Evolutionary conservation across 2,888 invertebrate genomes (phyloP), one percentile per base, ranked within the genome.

Genomic region (Xylota sylvarum): DNA sequence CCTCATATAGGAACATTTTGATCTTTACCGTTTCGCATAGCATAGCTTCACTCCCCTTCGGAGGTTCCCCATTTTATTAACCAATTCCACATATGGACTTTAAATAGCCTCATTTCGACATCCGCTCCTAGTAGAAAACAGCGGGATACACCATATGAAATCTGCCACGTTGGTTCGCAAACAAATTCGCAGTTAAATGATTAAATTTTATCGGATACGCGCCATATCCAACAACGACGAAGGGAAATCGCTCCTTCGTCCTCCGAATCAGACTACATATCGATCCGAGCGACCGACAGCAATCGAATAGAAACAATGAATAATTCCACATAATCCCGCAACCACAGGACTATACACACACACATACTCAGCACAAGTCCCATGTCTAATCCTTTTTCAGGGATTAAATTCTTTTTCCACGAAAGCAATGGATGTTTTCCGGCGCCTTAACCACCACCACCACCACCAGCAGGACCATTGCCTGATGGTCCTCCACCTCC

Each of bases 271-370:
- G 30, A 23, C 17, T 10, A 10, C 3, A 4, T 37, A 48, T 60
- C 52, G 40, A 60, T 80, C 52, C 50, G 48, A n/a, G 23, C 23
- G n/a, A 79, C 50, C 43, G 17, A 60, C 48, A 69, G 69, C 78
- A 85, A 85, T 85, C 85, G 85, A 85, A 81, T 81, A 72, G 76
- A 80, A 85, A 85, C 85, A 85, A 85, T 85, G 85, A 85, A 81
- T 85, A 85, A 85, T 85, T 85, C 85, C 80, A 77, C 72, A 85
- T 85, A 85, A 85, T 85, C 81, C 85, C 12, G 55, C 81, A 85
- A 85, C 85, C 85, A 76, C 85, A 76, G 73, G 46, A 69, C 67
- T 72, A 14, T 12, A 27, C 58, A 70, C 62, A 69, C 30, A 37
- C 17, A 48, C 3, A 62, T 5, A 60, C 10, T 14, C 2, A 55